phyloP scores from a whole-genome alignment of 2,797 vertebrate species.

The Pangasius sanitwongsei region DNA sequence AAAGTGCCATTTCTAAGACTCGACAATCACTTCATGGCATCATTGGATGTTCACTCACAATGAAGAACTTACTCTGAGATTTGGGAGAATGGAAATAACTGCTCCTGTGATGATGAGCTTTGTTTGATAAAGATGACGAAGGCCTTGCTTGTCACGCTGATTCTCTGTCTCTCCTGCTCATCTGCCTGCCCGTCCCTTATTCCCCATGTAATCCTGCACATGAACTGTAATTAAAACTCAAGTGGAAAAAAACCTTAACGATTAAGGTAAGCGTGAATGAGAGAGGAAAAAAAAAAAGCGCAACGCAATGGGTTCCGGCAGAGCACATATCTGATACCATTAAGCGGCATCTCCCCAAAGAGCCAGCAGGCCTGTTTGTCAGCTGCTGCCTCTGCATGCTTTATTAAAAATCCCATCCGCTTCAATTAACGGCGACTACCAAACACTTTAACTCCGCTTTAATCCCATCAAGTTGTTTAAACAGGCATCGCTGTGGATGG shows the following conservation, averaged over 20 bases:
- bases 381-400: slow-evolving; percentile 81
- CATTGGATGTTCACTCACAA: neutral
- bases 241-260: slow-evolving; percentile 68
- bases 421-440: slow-evolving; percentile 79
- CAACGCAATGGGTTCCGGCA: slow-evolving; percentile 76
- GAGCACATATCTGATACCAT: slow-evolving; percentile 79
- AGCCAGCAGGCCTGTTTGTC: slow-evolving; percentile 78
- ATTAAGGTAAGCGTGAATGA: slow-evolving; percentile 64
- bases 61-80: neutral
- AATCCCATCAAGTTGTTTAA: slow-evolving; percentile 81
- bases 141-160: slow-evolving; percentile 45
- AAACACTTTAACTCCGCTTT: slow-evolving; percentile 81
- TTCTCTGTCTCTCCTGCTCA: slow-evolving; percentile 41
- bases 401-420: slow-evolving; percentile 83
- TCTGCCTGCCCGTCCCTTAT: slow-evolving; percentile 49
- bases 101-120: slow-evolving; percentile 8
- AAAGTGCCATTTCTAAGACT: neutral
- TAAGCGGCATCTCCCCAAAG: slow-evolving; percentile 80
- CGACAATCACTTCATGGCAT: neutral
- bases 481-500: slow-evolving; percentile 69
- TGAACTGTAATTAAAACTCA: slow-evolving; percentile 67
- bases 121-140: slow-evolving; percentile 42
- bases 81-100: slow-evolving; percentile 28
- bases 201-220: slow-evolving; percentile 51
- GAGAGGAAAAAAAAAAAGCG: slow-evolving; percentile 60